phyloP scores from a whole-genome alignment of 2,113 vertebrate species.

The Carassius gibelio region DNA sequence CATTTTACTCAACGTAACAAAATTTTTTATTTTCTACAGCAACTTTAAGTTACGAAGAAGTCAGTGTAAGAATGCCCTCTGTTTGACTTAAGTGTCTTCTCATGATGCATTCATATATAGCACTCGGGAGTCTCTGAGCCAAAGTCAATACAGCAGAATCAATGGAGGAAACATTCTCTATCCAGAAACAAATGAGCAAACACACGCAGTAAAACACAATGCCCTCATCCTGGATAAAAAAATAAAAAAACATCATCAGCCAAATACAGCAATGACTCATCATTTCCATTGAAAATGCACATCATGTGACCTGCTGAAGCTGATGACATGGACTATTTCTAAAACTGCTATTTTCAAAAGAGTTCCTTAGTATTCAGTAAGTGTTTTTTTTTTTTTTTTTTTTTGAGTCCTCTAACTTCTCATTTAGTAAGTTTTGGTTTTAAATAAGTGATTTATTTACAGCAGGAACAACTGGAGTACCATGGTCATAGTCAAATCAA shows the following conservation, averaged over 20 bases:
- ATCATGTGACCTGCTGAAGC: background rate
- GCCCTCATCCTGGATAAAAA: background rate
- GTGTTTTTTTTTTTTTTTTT: too few species aligned
- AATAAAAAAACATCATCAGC: background rate
- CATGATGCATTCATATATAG: background rate
- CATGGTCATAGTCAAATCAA: background rate
- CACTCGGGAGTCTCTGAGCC: constrained; percentile 37
- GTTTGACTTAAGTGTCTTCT: background rate
- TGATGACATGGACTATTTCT: background rate
- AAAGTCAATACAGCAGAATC: constrained; percentile 54
- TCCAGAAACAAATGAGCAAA: constrained; percentile 34
- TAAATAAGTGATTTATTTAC: background rate
- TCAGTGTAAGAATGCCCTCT: background rate
- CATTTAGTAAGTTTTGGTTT: background rate
- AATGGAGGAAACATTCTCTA: constrained; percentile 44
- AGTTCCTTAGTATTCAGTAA: background rate
- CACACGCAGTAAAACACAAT: constrained; percentile 18
- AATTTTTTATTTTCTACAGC: background rate
- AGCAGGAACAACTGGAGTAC: background rate
- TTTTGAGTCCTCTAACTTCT: background rate
- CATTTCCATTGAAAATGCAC: background rate
- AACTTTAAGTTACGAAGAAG: background rate
- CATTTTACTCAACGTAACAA: too few species aligned
- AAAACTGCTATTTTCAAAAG: background rate
- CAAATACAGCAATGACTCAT: constrained; percentile 8